Percentiles rank a stretch among this genome's conserved stretches.
Evolutionary conservation across 2,888 invertebrate species (phyloP).

Genomic region (Brenthis daphne): DNA sequence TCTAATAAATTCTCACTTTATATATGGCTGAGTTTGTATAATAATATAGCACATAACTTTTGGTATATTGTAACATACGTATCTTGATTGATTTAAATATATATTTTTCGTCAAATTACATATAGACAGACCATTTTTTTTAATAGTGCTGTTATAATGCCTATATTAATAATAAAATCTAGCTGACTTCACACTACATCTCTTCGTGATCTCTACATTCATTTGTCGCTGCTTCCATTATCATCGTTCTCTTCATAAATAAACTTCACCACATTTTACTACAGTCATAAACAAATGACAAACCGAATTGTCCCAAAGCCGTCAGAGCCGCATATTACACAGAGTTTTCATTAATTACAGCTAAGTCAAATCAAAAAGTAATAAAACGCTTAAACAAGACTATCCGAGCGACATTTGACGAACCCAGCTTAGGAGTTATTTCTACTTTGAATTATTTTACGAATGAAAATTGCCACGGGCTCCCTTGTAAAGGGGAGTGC

Average conservation of each 20-base stretch:
- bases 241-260: background rate
- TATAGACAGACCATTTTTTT: too few species aligned
- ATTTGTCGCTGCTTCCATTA: background rate
- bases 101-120: too few species aligned
- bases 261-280: slow-evolving; percentile 8
- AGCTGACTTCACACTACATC: too few species aligned
- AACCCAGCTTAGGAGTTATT: slow-evolving; percentile 17
- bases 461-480: slow-evolving; percentile 34
- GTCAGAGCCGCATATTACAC: slow-evolving; percentile 1
- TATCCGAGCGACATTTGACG: slow-evolving; percentile 26
- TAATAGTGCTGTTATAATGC: too few species aligned
- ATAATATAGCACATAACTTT: background rate
- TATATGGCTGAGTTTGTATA: too few species aligned
- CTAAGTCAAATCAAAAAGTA: slow-evolving; percentile 32
- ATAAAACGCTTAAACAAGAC: slow-evolving; percentile 26
- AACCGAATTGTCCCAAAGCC: slow-evolving; percentile 5
- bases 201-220: too few species aligned
- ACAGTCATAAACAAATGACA: slow-evolving; percentile 14
- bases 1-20: too few species aligned
- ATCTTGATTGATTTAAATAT: background rate
- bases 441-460: slow-evolving; percentile 36
- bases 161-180: too few species aligned
- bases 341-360: slow-evolving; percentile 24
- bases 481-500: slow-evolving; percentile 35
- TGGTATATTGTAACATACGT: background rate